Base-by-base conservation (phyloP, 1,140 invertebrate genomes). In the Cryptotermes secundus region DNA sequence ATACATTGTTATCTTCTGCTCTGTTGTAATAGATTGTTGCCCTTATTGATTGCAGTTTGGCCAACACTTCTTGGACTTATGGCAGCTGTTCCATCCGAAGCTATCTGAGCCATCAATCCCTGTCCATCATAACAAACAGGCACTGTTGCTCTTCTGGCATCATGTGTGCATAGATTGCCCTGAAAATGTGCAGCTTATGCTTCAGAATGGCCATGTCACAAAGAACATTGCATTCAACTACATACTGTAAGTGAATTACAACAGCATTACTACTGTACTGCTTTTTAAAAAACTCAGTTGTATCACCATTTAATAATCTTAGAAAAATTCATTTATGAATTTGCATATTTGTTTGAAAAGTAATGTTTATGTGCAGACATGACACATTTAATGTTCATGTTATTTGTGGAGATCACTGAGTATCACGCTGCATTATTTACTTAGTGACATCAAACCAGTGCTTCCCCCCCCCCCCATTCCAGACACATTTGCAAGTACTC, bases 211-310 rank as follows among this genome's bases (percentile, higher is more conserved):
- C 86, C 93, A 94, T 88, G 95, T 97, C 86, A 96, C 92, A 85
- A 98, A 97, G 89, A 98, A 99, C 88, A 97, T 99, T 89, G 97
- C 96, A 86, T 98, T 98, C 92, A 99, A 98, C 90, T 99, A 99
- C 89, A 98, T 99, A 89, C 90, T 98, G 96, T 98, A 92, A 95
- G 95, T 49, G 31, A 6, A 7, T 31, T 72, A 14, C 3, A 19
- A 19, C 45, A 49, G 14, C 22, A 49, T 19, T 3, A 22, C 19
- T 16, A 19, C 3, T 19, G 3, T 49, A 72, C n/a, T 72, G 59
- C n/a, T 10, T 72, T 72, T n/a, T 26, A 31, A 31, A n/a, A 72
- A n/a, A 16, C 59, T 72, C 26, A 10, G 1, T 72, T 49, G 16
- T 49, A 49, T 19, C 45, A 49, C 45, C 3, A 19, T 49, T 49